Evolutionary conservation across 2,797 vertebrate species (phyloP), one percentile per base, ranked within the genome.

Genomic region (Phoebastria nigripes): DNA sequence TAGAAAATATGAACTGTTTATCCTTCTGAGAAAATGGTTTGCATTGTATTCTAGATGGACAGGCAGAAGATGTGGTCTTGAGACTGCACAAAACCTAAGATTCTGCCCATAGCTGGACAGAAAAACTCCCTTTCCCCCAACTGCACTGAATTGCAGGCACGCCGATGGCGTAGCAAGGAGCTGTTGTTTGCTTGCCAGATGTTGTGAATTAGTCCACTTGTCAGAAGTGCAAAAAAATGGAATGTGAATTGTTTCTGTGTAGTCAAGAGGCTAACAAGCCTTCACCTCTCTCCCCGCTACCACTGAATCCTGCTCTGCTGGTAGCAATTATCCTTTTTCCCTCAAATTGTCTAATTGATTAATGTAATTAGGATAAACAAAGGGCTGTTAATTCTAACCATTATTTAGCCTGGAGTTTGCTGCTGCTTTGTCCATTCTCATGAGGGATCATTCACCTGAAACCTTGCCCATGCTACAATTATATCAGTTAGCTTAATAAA

Each of bases 301-400:
- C 29, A 13, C 69, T 49, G 76, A 80, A 85, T 91, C 46, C 41
- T 85, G 26, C 37, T 74, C 51, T 2, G 5, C 33, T 92, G 82
- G 21, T 63, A 86, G 84, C 67, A 97, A 92, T 95, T 94, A 94
- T 61, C 87, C 59, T 71, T 89, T 85, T 77, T 87, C 56, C 74
- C 82, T 91, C 76, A 78, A 94, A 93, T 92, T 93, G 54, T 71
- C 84, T 67, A 56, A 74, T 58, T 92, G 92, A 74, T 94, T 95
- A 77, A 93, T 74, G 89, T 83, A 94, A 96, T 96, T 91, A 91
- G 72, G 46, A 42, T 83, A 87, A 95, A 95, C 84, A 91, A 93
- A 92, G 54, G 46, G 31, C 54, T 81, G 58, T 74, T 93, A 92
- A 93, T 94, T 93, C 42, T 49, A 95, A 80, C n/a, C 19, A 8